These are phyloP conservation scores for Philonicus albiceps DNA, from an alignment of 2,888 invertebrate species.

Conservation along the genomic window DNA sequence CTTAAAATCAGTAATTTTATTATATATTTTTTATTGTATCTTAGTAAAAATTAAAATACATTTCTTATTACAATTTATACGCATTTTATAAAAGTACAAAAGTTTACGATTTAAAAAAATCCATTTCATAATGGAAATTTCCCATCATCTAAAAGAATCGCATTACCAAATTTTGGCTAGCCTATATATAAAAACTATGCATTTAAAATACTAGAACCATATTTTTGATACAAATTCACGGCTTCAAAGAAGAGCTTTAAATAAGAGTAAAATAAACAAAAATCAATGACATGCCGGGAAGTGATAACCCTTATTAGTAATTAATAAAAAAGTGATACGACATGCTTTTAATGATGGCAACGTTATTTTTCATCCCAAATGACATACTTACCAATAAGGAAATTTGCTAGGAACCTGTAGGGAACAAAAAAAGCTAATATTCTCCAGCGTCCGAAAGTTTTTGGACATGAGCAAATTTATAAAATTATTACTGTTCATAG, in stretches of 20 bases:
- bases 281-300: slow-evolving; percentile 41
- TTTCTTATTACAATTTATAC: background rate
- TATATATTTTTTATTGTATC: background rate
- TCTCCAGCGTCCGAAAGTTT: slow-evolving; percentile 13
- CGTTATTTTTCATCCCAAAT: background rate
- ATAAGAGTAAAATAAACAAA: background rate
- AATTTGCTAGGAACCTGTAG: slow-evolving; percentile 16
- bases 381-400: slow-evolving; percentile 18
- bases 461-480: background rate
- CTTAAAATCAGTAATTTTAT: background rate
- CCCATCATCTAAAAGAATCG: background rate
- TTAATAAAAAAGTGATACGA: background rate
- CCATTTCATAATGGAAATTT: background rate
- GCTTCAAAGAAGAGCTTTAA: slow-evolving; percentile 16
- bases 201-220: background rate
- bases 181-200: background rate
- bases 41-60: too few relatives aligned
- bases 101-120: background rate
- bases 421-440: slow-evolving; percentile 30
- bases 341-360: slow-evolving; percentile 10
- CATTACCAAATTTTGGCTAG: background rate
- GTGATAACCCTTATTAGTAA: slow-evolving; percentile 11
- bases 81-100: background rate
- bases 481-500: background rate
- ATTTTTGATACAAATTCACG: background rate